Base-by-base conservation (phyloP, 2,113 vertebrate species). In the Cathartes aura region DNA sequence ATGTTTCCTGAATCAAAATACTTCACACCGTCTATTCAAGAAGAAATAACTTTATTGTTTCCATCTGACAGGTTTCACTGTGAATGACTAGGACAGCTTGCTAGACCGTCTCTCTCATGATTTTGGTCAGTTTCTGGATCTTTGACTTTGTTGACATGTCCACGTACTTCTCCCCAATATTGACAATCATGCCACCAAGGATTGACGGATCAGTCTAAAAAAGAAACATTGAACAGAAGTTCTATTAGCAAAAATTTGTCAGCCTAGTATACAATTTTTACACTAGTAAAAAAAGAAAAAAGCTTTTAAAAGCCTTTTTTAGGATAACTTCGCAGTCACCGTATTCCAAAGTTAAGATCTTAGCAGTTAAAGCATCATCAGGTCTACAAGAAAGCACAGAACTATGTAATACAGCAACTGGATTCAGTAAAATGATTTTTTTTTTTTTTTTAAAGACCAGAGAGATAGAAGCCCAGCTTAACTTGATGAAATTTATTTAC, bases 121-220 rank as follows among this genome's bases (percentile, higher is more conserved):
- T 98, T 95, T 98, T 98, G 93, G 98, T 99, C 96, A 99, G 97
- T 96, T 99, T 99, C 98, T 99, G 99, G 97, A 99, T 99, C 98
- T 99, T 99, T 68, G 98, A 98, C 93, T 98, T 99, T 6, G 99
- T 99, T 38, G 99, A 99, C 99, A 99, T 99, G 95, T 99, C 99
- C 58, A 99, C 99, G 0, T 99, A 99, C 83, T 99, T 99, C 96
- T 99, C 99, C 45, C 99, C 99, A 30, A 99, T 99, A 22, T 99
- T 99, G 98, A 99, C 99, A 52, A 99, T 99, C 99, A 99, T 99
- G 71, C 99, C 99, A 30, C 99, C 99, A 78, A 99, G 98, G 96
- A 99, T 99, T 0, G 99, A 96, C 0, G 99, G 95, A 75, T 99
- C 99, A 19, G 96, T 98, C 99, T 99, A 52, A 96, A 64, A 72